A percentile compares a stretch with the other conserved stretches of the same genome.
Conservation (phyloP, 2,888 invertebrate genomes). For the Heteropelma amictum region DNA sequence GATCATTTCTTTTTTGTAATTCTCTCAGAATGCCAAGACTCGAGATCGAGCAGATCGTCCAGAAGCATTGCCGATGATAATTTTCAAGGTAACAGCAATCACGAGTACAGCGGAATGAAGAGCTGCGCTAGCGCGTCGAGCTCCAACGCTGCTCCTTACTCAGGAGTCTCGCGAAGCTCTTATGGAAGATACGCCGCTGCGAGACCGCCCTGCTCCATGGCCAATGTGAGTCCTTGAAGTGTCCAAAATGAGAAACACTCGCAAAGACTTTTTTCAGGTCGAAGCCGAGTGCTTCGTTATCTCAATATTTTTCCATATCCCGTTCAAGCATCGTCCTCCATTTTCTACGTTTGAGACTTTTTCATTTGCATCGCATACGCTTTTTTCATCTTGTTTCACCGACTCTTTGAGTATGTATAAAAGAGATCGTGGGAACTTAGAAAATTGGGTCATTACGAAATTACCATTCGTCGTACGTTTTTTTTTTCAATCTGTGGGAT, state of each 20-base stretch:
- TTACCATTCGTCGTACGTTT: too few relatives aligned
- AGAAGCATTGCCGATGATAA: conserved; percentile 60
- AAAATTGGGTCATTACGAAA: too few relatives aligned
- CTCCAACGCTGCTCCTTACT: conserved; percentile 68
- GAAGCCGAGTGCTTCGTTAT: too few relatives aligned
- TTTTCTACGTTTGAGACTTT: too few relatives aligned
- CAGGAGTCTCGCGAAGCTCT: conserved; percentile 65
- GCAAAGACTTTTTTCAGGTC: too few relatives aligned
- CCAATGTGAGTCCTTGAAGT: conserved; percentile 79
- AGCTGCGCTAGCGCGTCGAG: conserved; percentile 53
- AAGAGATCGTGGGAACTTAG: too few relatives aligned
- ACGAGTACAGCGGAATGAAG: conserved; percentile 60
- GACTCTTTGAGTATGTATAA: too few relatives aligned
- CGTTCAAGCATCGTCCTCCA: too few relatives aligned
- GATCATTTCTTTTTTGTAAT: background rate
- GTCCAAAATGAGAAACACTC: background rate
- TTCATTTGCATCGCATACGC: too few relatives aligned
- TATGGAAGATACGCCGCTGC: conserved; percentile 83
- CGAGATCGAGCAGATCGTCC: conserved; percentile 65
- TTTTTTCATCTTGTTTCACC: too few relatives aligned
- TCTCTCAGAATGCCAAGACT: conserved; percentile 67
- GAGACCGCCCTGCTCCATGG: conserved; percentile 84
- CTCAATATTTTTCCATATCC: too few relatives aligned
- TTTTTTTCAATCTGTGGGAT: too few relatives aligned
- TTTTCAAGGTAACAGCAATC: conserved; percentile 57